phyloP scores from a whole-genome alignment of 2,797 vertebrate genomes.

The Lepidocolaptes lacrymiger region DNA sequence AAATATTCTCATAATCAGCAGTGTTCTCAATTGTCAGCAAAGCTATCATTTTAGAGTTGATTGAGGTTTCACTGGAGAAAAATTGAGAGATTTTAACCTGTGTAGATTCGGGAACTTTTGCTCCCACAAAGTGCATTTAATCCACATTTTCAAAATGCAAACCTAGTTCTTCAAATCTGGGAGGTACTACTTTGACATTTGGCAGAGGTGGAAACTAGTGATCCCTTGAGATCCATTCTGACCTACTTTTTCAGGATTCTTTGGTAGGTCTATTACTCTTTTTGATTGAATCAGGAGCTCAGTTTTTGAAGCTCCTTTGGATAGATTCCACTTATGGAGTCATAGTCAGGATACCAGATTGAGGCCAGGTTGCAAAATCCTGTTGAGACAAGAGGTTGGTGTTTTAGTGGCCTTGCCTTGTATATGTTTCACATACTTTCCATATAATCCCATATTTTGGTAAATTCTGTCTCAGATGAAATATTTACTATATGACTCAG shows the following conservation, averaged over 20 bases:
- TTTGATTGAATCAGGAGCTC: neutral
- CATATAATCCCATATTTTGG: conserved; percentile 14
- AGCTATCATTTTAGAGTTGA: neutral
- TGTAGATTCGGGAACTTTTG: neutral
- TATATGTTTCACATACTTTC: conserved; percentile 40
- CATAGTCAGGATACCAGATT: neutral
- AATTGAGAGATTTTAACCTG: neutral
- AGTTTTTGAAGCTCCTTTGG: neutral
- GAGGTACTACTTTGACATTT: neutral
- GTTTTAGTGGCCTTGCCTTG: neutral
- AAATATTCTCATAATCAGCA: neutral
- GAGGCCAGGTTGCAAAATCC: neutral
- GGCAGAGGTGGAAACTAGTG: neutral
- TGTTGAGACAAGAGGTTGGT: conserved; percentile 18
- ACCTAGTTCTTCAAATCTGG: neutral
- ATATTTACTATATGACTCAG: conserved; percentile 18
- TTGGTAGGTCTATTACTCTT: neutral
- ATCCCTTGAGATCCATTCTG: neutral
- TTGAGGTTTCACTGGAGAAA: neutral
- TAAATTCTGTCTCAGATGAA: conserved; percentile 25
- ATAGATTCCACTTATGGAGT: neutral
- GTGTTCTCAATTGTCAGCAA: neutral
- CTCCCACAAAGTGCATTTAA: neutral
- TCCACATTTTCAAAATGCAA: neutral
- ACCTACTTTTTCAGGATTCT: neutral